Base-by-base conservation (phyloP, 2,113 vertebrate genomes). In the Toxotes chatareus region DNA sequence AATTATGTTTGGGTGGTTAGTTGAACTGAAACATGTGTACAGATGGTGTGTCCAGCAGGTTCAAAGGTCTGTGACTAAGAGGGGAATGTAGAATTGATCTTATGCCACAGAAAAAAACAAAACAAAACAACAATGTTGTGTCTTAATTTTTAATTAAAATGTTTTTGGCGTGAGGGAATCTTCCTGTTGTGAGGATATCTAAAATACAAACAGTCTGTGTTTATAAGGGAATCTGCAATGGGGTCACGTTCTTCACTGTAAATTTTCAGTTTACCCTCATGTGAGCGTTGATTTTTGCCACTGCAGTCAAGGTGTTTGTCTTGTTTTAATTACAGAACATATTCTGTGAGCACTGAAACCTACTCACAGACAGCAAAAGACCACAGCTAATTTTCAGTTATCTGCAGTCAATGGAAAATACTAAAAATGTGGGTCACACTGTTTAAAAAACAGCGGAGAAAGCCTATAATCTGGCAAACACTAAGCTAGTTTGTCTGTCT, bases 401-500 rank as follows among this genome's bases (percentile, higher is more conserved):
- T 36, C 9, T 34, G 4, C 23, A 69, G 19, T 60, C 8, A 69
- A 68, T 44, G 62, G 75, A 67, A 79, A 71, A 71, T 56, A 77
- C 17, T 9, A 34, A 46, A 61, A 72, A 17, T 70, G 27, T 27
- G 31, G 63, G 40, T 62, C 31, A 32, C 3, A 11, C 31, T 16
- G 49, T 5, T 73, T 61, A 42, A 31, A 59, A 76, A 74, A n/a
- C 31, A 60, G 23, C 59, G 42, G 44, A 73, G 8, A 73, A 82
- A 76, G 40, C 63, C 46, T 49, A 66, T 70, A 71, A 77, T 32
- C 55, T 21, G 8, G n/a, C 17, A 6, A 34, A 67, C 19, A 55
- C 38, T 61, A 10, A 66, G 47, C 14, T 44, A 11, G 1, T 49
- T 68, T 49, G 27, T 27, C 27, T 32, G 44, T 77, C 88, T 89